Evolutionary conservation across 2,113 vertebrate species (phyloP).

Genomic region (Cryptotis parvus): DNA sequence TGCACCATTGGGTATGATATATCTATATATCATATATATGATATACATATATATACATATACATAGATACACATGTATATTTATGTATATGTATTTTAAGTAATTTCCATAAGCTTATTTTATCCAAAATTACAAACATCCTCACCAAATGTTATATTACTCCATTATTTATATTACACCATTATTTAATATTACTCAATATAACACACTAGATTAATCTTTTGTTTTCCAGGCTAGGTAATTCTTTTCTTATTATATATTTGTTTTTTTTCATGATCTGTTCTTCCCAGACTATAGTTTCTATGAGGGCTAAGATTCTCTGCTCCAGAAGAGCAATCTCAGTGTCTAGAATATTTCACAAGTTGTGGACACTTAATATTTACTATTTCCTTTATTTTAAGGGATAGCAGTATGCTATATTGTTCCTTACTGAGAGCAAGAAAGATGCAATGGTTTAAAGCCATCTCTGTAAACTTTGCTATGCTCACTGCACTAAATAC

Average conservation of each 20-base stretch:
- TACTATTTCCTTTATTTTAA: not conserved
- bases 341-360: not conserved
- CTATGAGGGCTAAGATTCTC: not conserved
- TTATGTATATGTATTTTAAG: too few relatives aligned
- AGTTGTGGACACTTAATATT: not conserved
- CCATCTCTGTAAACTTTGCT: not conserved
- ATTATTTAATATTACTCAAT: too few relatives aligned
- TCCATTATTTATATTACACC: too few relatives aligned
- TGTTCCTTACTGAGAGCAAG: not conserved
- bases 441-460: not conserved
- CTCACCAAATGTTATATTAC: not conserved
- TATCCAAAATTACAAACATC: not conserved
- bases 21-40: too few relatives aligned
- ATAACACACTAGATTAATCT: not conserved
- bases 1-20: too few relatives aligned
- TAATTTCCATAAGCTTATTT: not conserved
- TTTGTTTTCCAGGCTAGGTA: not conserved
- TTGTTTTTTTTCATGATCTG: not conserved
- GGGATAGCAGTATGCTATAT: not conserved
- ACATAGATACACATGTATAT: too few relatives aligned
- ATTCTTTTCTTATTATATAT: not conserved
- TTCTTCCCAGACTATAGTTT: not conserved
- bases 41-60: too few relatives aligned
- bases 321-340: not conserved
- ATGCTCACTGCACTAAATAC: not conserved